These are phyloP conservation scores for Drosophila sechellia DNA, from an alignment of 1,140 invertebrate species.

Conservation along the genomic window DNA sequence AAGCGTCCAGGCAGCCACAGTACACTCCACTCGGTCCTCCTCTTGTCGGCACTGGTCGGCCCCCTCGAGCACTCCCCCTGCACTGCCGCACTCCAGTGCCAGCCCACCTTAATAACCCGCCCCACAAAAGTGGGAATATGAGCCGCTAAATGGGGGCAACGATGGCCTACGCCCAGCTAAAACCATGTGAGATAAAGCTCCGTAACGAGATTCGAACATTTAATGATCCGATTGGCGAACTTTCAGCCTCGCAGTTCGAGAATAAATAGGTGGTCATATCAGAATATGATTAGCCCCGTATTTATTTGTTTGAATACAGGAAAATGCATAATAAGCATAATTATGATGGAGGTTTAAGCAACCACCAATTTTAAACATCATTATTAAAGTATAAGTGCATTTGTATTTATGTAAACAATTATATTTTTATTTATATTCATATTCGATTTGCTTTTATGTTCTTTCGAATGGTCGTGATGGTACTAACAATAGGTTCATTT, in stretches of 20 bases:
- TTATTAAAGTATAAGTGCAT: slow-evolving; percentile 20
- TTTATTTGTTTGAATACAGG: too few species aligned
- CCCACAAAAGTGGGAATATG: slow-evolving; percentile 12
- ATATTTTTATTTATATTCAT: slow-evolving; percentile 31
- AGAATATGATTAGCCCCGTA: not conserved
- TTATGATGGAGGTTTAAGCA: too few species aligned
- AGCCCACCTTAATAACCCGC: slow-evolving; percentile 25
- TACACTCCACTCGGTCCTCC: not conserved
- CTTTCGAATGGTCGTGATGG: slow-evolving; percentile 22
- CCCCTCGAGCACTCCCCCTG: not conserved
- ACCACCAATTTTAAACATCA: not conserved
- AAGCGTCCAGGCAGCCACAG: slow-evolving; percentile 7
- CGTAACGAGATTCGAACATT: too few species aligned
- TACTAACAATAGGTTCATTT: slow-evolving; percentile 35
- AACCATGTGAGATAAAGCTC: too few species aligned
- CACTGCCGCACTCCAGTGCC: not conserved
- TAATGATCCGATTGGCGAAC: too few species aligned
- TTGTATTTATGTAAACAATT: slow-evolving; percentile 19
- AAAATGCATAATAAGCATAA: too few species aligned
- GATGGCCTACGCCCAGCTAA: slow-evolving; percentile 30
- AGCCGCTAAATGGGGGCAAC: slow-evolving; percentile 25
- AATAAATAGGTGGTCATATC: too few species aligned
- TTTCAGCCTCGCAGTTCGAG: too few species aligned
- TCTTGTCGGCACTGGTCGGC: not conserved
- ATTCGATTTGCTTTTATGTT: slow-evolving; percentile 42